phyloP scores from a whole-genome alignment of 2,888 invertebrate species.

The Coenonympha glycerion region DNA sequence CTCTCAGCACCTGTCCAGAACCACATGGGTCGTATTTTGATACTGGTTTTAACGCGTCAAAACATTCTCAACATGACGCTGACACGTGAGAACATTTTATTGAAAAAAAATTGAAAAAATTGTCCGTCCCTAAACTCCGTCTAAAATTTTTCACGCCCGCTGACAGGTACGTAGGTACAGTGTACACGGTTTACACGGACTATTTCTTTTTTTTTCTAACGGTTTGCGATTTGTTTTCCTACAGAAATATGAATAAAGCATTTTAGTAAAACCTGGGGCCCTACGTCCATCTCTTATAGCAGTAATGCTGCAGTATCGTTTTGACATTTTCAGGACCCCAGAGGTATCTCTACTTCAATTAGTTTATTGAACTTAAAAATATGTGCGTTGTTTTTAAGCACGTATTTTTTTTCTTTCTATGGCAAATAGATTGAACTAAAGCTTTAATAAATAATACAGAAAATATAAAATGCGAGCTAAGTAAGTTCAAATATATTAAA shows the following conservation, averaged over 20 bases:
- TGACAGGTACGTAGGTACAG: conserved; percentile 3
- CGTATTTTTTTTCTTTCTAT: too few species aligned
- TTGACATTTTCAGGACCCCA: too few species aligned
- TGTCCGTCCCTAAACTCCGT: conserved; percentile 1
- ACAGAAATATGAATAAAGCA: too few species aligned
- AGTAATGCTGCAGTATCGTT: too few species aligned
- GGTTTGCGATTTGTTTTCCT: background rate
- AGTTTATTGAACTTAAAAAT: too few species aligned
- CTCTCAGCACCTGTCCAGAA: conserved; percentile 33
- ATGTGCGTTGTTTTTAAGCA: too few species aligned
- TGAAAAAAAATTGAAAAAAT: conserved; percentile 12
- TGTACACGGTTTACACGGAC: background rate
- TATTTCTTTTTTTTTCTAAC: background rate
- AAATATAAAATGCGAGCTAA: too few species aligned
- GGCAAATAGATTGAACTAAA: too few species aligned
- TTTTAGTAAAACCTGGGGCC: too few species aligned
- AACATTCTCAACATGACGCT: conserved; percentile 39
- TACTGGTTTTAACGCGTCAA: conserved; percentile 41
- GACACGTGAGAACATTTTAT: conserved; percentile 16
- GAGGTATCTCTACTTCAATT: too few species aligned
- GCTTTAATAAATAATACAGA: too few species aligned
- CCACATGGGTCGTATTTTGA: conserved; percentile 28
- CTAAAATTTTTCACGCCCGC: background rate
- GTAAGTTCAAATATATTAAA: background rate
- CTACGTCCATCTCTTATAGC: too few species aligned